These are phyloP conservation scores for Lutraria lutraria DNA, from an alignment of 2,888 invertebrate genomes.

Conservation along the genomic window DNA sequence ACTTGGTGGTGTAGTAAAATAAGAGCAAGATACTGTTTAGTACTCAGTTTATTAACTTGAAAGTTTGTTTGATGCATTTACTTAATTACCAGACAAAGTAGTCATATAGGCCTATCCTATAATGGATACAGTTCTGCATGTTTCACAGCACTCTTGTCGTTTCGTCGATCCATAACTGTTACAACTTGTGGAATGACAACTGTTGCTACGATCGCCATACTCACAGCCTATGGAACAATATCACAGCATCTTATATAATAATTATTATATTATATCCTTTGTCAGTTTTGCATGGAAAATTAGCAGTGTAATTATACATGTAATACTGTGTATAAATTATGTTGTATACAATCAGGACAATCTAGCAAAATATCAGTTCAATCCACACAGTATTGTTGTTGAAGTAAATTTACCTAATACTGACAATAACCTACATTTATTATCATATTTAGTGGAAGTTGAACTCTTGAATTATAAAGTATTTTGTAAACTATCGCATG, in stretches of 20 bases:
- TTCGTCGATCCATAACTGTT: conserved; percentile 34
- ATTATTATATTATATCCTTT: too few species aligned
- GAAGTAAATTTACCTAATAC: not conserved
- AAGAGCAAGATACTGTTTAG: too few species aligned
- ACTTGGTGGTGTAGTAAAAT: too few species aligned
- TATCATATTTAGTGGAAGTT: too few species aligned
- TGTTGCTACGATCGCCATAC: not conserved
- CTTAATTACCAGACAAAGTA: not conserved
- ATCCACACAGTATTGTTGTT: too few species aligned
- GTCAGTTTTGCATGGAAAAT: not conserved
- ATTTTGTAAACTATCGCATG: too few species aligned
- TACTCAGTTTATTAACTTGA: too few species aligned
- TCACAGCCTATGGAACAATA: not conserved
- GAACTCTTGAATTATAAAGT: too few species aligned
- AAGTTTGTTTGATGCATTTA: too few species aligned
- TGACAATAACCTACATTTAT: not conserved
- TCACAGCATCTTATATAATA: not conserved
- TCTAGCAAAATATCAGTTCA: not conserved
- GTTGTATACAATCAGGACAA: not conserved
- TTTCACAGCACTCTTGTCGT: conserved; percentile 49
- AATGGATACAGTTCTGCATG: conserved; percentile 36
- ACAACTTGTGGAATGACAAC: conserved; percentile 25
- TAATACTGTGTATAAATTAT: not conserved
- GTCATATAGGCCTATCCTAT: conserved; percentile 26
- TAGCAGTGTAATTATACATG: not conserved